Percentiles rank a stretch among this genome's conserved stretches.
Conservation (phyloP, 2,113 vertebrate genomes). For the Grammomys surdaster region DNA sequence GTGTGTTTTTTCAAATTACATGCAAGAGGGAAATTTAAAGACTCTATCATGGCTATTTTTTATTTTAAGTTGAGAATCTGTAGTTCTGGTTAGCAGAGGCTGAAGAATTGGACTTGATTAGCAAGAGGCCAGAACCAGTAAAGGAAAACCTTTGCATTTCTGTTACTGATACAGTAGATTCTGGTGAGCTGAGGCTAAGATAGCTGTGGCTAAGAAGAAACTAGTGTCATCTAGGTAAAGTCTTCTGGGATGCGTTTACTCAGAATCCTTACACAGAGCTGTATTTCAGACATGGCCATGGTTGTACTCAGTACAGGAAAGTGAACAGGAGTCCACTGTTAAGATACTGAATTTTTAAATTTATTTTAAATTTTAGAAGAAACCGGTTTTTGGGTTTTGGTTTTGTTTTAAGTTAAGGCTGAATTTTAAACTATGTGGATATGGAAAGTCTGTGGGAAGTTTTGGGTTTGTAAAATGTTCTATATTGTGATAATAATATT, state of each 20-base stretch:
- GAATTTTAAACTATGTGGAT: not conserved
- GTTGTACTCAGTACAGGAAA: not conserved
- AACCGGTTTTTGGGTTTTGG: not conserved
- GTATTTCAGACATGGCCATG: not conserved
- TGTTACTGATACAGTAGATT: not conserved
- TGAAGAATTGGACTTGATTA: not conserved
- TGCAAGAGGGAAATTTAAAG: not conserved
- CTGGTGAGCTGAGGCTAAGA: not conserved
- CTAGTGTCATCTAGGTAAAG: not conserved
- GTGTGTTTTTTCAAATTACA: no score
- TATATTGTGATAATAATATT: not conserved
- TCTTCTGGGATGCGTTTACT: not conserved
- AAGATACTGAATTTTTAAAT: not conserved
- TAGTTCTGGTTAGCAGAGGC: not conserved
- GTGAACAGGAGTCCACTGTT: not conserved
- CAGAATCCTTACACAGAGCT: not conserved
- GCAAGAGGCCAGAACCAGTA: not conserved
- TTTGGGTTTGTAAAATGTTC: not conserved
- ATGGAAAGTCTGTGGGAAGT: not conserved
- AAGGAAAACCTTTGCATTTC: not conserved
- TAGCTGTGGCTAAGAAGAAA: not conserved
- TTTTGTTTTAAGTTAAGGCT: not conserved
- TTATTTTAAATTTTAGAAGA: not conserved
- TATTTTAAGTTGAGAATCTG: not conserved
- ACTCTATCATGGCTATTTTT: not conserved